Conservation (phyloP, 2,113 vertebrate species). For the Chrysochloris asiatica region DNA sequence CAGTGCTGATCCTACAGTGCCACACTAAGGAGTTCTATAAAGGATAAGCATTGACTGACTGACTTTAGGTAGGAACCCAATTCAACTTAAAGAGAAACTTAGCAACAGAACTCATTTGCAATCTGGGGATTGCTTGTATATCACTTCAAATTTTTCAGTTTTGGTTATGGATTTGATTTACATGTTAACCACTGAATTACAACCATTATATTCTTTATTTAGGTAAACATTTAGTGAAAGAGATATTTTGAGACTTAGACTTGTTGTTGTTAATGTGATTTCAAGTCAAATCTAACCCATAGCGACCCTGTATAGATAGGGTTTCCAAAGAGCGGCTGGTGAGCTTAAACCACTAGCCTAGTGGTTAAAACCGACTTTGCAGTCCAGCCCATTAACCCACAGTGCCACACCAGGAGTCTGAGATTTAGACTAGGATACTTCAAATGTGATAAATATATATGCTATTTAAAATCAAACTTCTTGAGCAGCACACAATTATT, state of each 20-base stretch:
- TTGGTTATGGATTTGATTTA: conserved; percentile 14
- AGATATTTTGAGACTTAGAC: background rate
- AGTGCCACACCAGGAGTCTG: background rate
- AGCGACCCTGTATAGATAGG: too few relatives aligned
- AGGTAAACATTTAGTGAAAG: background rate
- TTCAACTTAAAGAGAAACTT: background rate
- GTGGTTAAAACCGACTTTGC: too few relatives aligned
- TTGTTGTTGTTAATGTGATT: too few relatives aligned
- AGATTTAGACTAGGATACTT: conserved; percentile 4
- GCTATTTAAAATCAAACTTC: conserved; percentile 20
- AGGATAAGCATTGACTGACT: too few relatives aligned
- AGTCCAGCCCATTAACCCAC: too few relatives aligned
- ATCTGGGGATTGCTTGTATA: background rate
- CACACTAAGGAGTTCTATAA: too few relatives aligned
- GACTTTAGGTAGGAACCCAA: background rate
- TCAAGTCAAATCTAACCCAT: too few relatives aligned
- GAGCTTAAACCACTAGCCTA: too few relatives aligned
- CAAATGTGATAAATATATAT: background rate
- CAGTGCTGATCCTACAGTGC: too few relatives aligned
- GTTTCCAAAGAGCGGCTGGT: too few relatives aligned
- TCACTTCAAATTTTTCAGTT: background rate
- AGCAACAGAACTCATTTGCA: background rate
- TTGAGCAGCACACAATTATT: background rate
- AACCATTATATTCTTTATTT: conserved; percentile 31
- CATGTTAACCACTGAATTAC: background rate